Base-by-base conservation (phyloP, 2,888 invertebrate genomes). In the Dryobotodes eremita region DNA sequence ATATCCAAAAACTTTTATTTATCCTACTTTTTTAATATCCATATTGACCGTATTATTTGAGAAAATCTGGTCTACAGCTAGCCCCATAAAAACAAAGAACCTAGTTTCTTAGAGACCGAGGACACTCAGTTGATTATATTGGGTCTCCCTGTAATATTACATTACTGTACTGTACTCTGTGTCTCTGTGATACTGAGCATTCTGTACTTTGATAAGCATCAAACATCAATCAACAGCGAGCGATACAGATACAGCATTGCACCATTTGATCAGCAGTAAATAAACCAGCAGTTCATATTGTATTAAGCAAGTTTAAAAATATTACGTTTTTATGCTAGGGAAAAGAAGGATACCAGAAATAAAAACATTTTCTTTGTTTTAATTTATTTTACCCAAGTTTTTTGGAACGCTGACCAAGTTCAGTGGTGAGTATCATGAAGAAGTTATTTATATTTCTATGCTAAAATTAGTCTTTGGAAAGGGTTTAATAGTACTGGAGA, bases 381-480 rank as follows among this genome's bases (percentile, higher is more conserved):
- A 13, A 55, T 26, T 50, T 10, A 31, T 31, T 68, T 31, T 55
- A 55, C 13, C 59, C 4, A 42, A 71, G 13, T 57, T 46, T 3
- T 55, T 65, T 68, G 42, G 50, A 72, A 77, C 17, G 36, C 53
- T 84, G 59, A 64, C 11, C 17, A 71, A 73, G 48, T 83, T 80
- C 73, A 74, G 68, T 55, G 79, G 85, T 87, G 78, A 82, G 84
- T 72, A 79, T 71, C 64, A 66, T 66, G 55, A 73, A 69, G 23
- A 62, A 70, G 64, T 66, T 76, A 74, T 71, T 82, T 70, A 62
- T 72, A 84, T 79, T 71, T 77, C 10, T 20, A 17, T 46, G 65
- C 80, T 70, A 70, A 82, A 82, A 83, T 82, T 84, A 79, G 77
- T 77, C 68, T 80, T 75, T 80, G 74, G 69, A 77, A 76, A 79